phyloP scores from a whole-genome alignment of 2,113 vertebrate genomes.

The Microtus richardsoni region DNA sequence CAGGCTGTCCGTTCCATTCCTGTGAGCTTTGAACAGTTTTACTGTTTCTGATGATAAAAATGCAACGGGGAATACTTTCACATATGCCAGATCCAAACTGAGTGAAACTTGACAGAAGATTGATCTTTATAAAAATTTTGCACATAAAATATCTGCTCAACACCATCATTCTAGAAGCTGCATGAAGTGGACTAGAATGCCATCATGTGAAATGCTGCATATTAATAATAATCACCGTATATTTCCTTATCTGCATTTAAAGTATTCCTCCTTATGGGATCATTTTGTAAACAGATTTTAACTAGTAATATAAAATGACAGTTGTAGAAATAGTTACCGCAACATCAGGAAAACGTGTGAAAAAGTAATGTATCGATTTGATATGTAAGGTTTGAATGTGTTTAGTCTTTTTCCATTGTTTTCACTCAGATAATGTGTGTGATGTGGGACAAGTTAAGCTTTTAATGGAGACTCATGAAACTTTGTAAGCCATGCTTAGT shows the following conservation, averaged over 20 bases:
- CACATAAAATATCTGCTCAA: slow-evolving; percentile 67
- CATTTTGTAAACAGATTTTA: background rate
- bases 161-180: slow-evolving; percentile 63
- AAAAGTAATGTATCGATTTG: background rate
- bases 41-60: slow-evolving; percentile 83
- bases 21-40: slow-evolving; percentile 84
- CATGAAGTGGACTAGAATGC: background rate
- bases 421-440: background rate
- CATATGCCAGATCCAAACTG: slow-evolving; percentile 81
- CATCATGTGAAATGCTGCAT: slow-evolving; percentile 24
- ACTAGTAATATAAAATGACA: background rate
- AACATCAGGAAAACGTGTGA: background rate
- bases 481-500: background rate
- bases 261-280: background rate
- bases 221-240: slow-evolving; percentile 9
- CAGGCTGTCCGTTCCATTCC: slow-evolving; percentile 81
- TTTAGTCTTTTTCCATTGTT: background rate
- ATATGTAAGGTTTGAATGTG: background rate
- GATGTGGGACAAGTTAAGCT: rapidly evolving
- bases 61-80: slow-evolving; percentile 83
- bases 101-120: slow-evolving; percentile 81
- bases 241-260: background rate
- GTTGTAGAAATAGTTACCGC: background rate
- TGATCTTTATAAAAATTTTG: slow-evolving; percentile 79
- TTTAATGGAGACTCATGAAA: background rate